Percentiles rank a stretch among this genome's conserved stretches.
phyloP scores from a whole-genome alignment of 2,113 vertebrate genomes.

The Halcyon malimbica region DNA sequence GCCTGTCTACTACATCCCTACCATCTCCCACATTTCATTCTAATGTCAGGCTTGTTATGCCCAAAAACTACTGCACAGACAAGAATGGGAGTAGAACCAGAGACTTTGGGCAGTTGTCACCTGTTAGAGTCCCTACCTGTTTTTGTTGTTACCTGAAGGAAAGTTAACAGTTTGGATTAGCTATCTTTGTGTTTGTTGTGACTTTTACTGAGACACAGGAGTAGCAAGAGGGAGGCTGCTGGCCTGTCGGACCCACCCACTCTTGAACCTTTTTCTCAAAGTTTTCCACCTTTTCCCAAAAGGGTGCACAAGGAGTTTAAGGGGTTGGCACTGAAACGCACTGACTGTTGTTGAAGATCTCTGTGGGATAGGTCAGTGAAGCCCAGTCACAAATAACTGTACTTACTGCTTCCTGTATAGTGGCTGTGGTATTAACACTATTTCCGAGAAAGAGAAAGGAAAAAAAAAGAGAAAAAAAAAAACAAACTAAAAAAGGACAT shows the following conservation, averaged over 20 bases:
- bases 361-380: neutral
- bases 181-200: neutral
- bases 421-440: neutral
- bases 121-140: neutral
- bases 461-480: neutral
- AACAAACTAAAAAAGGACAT: neutral
- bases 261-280: neutral
- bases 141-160: neutral
- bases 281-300: neutral
- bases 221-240: neutral
- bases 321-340: neutral
- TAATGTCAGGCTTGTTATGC: neutral
- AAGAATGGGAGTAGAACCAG: neutral
- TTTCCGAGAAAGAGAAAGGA: neutral
- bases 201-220: neutral
- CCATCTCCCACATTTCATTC: neutral
- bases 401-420: neutral
- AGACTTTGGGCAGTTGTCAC: neutral
- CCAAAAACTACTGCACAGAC: neutral
- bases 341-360: neutral
- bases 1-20: neutral
- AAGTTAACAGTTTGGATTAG: neutral
- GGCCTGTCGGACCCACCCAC: fast-evolving
- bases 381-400: neutral
- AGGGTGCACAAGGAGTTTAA: neutral